These are phyloP conservation scores for Antedon mediterranea DNA, from an alignment of 53 echinoderm and acorn worm genomes.

Conservation along the genomic window DNA sequence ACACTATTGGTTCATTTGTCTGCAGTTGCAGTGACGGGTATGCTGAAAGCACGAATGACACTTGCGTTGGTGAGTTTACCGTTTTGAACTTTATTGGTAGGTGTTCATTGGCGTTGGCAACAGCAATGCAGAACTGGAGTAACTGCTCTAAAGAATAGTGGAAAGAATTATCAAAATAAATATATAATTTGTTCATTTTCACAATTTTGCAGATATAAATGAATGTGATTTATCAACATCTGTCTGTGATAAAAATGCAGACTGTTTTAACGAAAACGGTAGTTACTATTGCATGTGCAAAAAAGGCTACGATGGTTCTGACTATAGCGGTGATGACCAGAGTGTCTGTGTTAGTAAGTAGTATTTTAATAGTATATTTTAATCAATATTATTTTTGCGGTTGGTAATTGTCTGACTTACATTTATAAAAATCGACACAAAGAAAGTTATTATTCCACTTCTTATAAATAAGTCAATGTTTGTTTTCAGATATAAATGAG, in stretches of 20 bases:
- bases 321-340: neutral
- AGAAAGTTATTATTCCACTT: no score
- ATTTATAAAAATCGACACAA: no score
- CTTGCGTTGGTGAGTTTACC: neutral
- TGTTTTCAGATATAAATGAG: conserved; percentile 27
- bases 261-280: conserved; percentile 50
- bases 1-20: neutral
- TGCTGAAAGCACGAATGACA: neutral
- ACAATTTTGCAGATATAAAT: conserved; percentile 15
- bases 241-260: conserved; percentile 30
- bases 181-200: neutral
- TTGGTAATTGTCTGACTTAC: no score
- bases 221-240: conserved; percentile 24
- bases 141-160: no score
- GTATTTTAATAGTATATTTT: no score
- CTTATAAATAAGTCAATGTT: no score
- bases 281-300: conserved; percentile 53
- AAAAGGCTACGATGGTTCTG: conserved; percentile 18
- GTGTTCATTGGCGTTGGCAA: no score
- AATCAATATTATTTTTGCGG: no score
- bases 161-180: no score
- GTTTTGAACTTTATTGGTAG: no score
- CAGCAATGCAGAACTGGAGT: no score
- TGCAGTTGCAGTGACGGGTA: neutral
- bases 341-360: neutral